Conservation (phyloP, 23 tunicate genomes). For the Phallusia fumigata region DNA sequence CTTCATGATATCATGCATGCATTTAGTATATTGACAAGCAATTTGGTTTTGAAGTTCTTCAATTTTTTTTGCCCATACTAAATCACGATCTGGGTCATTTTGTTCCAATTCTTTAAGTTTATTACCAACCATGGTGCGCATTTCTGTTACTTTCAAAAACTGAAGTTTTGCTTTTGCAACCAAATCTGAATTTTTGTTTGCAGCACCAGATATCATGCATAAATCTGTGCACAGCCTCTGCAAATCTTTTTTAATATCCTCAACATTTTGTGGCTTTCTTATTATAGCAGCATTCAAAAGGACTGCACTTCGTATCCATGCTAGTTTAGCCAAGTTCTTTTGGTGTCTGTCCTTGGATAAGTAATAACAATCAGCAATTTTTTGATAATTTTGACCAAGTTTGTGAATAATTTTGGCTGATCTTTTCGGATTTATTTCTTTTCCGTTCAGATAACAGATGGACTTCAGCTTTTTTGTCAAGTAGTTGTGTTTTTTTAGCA, state of each 20-base stretch:
- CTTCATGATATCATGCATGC: constrained; percentile 15
- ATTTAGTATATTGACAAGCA: constrained; percentile 17
- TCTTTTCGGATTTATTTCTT: neutral
- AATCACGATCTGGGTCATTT: neutral
- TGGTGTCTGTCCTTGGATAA: neutral
- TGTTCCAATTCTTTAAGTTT: neutral
- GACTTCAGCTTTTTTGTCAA: neutral
- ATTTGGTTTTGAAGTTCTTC: constrained; percentile 6
- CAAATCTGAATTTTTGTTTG: constrained; percentile 7
- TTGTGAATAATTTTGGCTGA: constrained; percentile 1
- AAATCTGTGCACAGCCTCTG: neutral
- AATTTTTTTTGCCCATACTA: neutral
- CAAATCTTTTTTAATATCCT: neutral
- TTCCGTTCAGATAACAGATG: constrained; percentile 1
- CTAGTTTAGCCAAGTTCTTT: neutral
- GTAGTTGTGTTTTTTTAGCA: neutral
- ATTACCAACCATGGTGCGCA: neutral
- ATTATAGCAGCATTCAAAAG: constrained; percentile 17
- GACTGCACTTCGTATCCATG: constrained; percentile 3
- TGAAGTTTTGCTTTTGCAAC: constrained; percentile 4
- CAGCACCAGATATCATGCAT: neutral
- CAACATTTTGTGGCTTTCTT: neutral
- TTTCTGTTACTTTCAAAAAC: neutral
- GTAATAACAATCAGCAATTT: neutral
- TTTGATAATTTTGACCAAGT: neutral